Evolutionary conservation across 1,140 invertebrate genomes (phyloP).

Genomic region (Sweltsa coloradensis): DNA sequence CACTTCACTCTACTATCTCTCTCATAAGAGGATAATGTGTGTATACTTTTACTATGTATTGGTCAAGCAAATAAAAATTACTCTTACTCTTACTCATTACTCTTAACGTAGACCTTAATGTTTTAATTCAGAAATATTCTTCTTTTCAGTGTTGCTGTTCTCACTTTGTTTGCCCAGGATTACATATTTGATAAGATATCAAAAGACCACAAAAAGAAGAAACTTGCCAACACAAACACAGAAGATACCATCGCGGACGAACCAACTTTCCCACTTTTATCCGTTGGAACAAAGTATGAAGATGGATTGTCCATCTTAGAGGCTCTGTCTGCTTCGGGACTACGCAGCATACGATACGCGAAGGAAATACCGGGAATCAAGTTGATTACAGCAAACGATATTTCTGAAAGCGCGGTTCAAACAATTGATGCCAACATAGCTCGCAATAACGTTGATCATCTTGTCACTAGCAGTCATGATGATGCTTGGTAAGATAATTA

Average conservation of each 20-base stretch:
- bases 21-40: too few relatives aligned
- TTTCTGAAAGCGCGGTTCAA: slow-evolving; percentile 75
- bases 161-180: slow-evolving; percentile 41
- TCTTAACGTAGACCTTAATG: too few relatives aligned
- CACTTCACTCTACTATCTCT: too few relatives aligned
- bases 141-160: slow-evolving; percentile 31
- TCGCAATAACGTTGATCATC: slow-evolving; percentile 61
- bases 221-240: too few relatives aligned
- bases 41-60: too few relatives aligned
- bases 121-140: too few relatives aligned
- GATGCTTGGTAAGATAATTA: slow-evolving; percentile 77
- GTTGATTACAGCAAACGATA: slow-evolving; percentile 87
- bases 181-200: slow-evolving; percentile 24
- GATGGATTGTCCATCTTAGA: slow-evolving; percentile 69
- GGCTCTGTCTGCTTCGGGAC: slow-evolving; percentile 87
- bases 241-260: too few relatives aligned
- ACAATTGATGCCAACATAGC: slow-evolving; percentile 73
- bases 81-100: too few relatives aligned
- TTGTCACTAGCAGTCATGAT: slow-evolving; percentile 58
- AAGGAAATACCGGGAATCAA: slow-evolving; percentile 77
- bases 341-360: slow-evolving; percentile 92
- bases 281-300: too few relatives aligned
- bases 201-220: too few relatives aligned
- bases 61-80: too few relatives aligned
- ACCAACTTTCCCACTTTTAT: too few relatives aligned